Evolutionary conservation across 35 echinoderm and acorn worm species (phyloP).

Genomic region (Acanthaster planci): DNA sequence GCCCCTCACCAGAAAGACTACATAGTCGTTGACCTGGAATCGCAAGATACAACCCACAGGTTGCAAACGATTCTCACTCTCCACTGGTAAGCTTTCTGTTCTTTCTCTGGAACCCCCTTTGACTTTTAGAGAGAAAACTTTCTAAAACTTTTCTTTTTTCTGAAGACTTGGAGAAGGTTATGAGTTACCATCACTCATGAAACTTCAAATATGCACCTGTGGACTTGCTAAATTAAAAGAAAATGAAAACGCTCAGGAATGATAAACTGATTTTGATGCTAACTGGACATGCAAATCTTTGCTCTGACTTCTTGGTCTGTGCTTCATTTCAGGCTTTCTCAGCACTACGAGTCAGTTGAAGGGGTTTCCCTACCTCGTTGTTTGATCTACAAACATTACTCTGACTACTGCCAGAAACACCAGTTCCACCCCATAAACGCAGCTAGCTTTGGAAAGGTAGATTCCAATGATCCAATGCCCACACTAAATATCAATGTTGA

Average conservation of each 20-base stretch:
- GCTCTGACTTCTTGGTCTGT: neutral
- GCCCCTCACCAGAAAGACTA: too few species aligned
- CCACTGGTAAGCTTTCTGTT: neutral
- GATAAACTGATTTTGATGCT: neutral
- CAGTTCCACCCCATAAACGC: conserved; percentile 63
- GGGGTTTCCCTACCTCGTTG: conserved; percentile 76
- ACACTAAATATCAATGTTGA: too few species aligned
- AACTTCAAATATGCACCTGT: too few species aligned
- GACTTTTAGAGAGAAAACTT: too few species aligned
- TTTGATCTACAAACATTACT: conserved; percentile 79
- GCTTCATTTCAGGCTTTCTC: conserved; percentile 48
- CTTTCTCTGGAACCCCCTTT: neutral
- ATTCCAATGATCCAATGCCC: too few species aligned
- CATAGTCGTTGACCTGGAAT: too few species aligned
- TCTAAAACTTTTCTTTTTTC: too few species aligned
- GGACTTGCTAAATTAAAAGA: too few species aligned
- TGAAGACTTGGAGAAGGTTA: neutral
- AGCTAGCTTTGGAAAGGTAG: conserved; percentile 91
- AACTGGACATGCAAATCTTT: neutral
- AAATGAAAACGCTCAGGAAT: too few species aligned
- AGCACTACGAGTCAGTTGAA: conserved; percentile 70
- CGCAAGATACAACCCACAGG: neutral
- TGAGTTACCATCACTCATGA: neutral
- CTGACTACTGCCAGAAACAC: conserved; percentile 53
- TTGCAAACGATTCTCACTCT: conserved; percentile 6